These are phyloP conservation scores for Dendrolimus kikuchii DNA, from an alignment of 1,140 invertebrate species.

Conservation along the genomic window DNA sequence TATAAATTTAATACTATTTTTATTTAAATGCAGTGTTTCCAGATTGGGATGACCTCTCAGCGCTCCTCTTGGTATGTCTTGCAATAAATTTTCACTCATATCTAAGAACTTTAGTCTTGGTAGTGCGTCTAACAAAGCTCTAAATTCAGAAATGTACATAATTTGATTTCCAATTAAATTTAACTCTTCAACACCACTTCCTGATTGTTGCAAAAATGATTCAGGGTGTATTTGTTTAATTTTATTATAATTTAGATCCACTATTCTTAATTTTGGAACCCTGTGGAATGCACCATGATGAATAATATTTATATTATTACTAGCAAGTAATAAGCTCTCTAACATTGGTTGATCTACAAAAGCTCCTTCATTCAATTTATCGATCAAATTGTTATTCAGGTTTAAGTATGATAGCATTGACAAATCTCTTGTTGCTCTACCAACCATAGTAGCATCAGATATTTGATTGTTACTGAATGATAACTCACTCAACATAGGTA, in stretches of 20 bases:
- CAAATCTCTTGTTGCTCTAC: constrained; percentile 82
- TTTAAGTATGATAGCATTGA: constrained; percentile 79
- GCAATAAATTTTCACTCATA: constrained; percentile 81
- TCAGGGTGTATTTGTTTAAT: constrained; percentile 86
- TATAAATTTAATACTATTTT: constrained; percentile 82
- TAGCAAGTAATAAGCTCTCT: constrained; percentile 78
- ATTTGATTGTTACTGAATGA: constrained; percentile 81
- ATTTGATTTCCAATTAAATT: constrained; percentile 84
- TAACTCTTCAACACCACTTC: constrained; percentile 82
- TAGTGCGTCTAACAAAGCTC: constrained; percentile 81
- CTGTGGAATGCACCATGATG: constrained; percentile 85
- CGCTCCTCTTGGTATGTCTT: constrained; percentile 82
- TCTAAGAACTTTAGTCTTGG: constrained; percentile 85
- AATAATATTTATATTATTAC: constrained; percentile 83
- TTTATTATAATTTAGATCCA: constrained; percentile 85
- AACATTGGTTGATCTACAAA: constrained; percentile 86
- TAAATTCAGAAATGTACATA: constrained; percentile 79
- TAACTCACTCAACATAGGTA: constrained; percentile 82
- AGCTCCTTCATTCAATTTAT: constrained; percentile 80
- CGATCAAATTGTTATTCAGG: constrained; percentile 81
- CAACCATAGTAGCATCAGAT: constrained; percentile 83
- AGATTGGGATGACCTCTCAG: constrained; percentile 84
- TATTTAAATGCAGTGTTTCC: constrained; percentile 85
- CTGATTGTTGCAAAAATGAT: constrained; percentile 81
- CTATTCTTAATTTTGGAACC: constrained; percentile 79